A percentile compares a stretch with the other conserved stretches of the same genome.
Conservation (phyloP, 2,888 invertebrate genomes). For the Coelopa pilipes region DNA sequence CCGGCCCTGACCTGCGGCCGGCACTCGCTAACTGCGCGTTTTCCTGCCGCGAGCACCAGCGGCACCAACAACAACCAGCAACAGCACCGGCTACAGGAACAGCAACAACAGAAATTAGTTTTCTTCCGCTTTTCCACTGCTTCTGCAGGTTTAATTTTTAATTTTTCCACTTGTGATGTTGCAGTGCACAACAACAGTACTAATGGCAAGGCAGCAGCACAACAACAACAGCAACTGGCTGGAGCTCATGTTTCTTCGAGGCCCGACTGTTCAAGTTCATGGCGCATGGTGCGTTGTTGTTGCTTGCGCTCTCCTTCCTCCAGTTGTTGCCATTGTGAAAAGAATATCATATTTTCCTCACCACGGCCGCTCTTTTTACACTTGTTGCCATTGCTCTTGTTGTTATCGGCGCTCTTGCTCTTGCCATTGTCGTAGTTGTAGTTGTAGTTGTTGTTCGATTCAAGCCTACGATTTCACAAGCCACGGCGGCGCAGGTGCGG, state of each 20-base stretch:
- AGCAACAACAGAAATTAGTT: no score
- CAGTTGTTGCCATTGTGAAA: not conserved
- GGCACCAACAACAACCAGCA: no score
- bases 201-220: not conserved
- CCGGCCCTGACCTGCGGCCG: no score
- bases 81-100: no score
- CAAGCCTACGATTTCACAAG: slow-evolving; percentile 5
- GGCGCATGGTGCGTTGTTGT: slow-evolving; percentile 3
- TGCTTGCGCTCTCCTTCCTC: not conserved
- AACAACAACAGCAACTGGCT: slow-evolving; percentile 1
- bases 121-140: no score
- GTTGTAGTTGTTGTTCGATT: not conserved
- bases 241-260: not conserved
- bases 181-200: not conserved
- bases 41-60: not conserved
- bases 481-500: slow-evolving; percentile 5
- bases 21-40: not conserved
- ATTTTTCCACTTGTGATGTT: not conserved
- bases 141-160: no score
- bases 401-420: not conserved
- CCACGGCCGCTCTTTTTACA: no score
- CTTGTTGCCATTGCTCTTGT: not conserved
- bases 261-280: slow-evolving; percentile 31
- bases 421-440: slow-evolving; percentile 4
- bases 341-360: slow-evolving; percentile 4